Percentiles rank a stretch among this genome's conserved stretches.
Conservation (phyloP, 2,888 invertebrate genomes). For the Netelia inedita region DNA sequence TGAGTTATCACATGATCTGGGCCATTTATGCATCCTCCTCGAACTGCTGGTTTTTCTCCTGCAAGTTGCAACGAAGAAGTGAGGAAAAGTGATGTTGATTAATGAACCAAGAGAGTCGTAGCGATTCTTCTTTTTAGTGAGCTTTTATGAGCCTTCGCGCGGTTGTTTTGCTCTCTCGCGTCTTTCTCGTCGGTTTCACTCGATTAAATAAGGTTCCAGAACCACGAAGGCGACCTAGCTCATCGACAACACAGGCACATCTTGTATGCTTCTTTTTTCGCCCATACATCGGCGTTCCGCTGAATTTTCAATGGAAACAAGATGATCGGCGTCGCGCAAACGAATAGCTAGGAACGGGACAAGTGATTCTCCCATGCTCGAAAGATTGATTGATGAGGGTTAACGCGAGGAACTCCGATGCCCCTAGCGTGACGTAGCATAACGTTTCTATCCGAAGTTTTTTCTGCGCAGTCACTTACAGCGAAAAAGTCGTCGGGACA, state of each 20-base stretch:
- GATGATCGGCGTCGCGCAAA: slow-evolving; percentile 38
- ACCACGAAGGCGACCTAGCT: slow-evolving; percentile 18
- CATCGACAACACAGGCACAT: slow-evolving; percentile 51
- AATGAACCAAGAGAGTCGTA: slow-evolving; percentile 28
- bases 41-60: not conserved
- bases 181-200: slow-evolving; percentile 5
- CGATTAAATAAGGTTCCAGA: slow-evolving; percentile 36
- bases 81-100: slow-evolving; percentile 43
- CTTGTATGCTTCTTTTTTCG: slow-evolving; percentile 34
- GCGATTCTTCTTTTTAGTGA: not conserved
- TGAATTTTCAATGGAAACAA: slow-evolving; percentile 46
- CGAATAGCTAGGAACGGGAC: slow-evolving; percentile 30
- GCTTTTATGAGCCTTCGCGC: not conserved
- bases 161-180: not conserved
- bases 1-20: too few relatives aligned
- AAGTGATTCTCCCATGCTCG: slow-evolving; percentile 25
- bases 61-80: slow-evolving; percentile 25
- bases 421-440: slow-evolving; percentile 29
- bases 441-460: not conserved
- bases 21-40: not conserved
- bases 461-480: slow-evolving; percentile 16
- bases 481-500: slow-evolving; percentile 3
- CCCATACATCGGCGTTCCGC: not conserved
- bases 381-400: slow-evolving; percentile 49
- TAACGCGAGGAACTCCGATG: not conserved